phyloP scores from a whole-genome alignment of 2,797 vertebrate species.

The Sebastes taczanowskii region DNA sequence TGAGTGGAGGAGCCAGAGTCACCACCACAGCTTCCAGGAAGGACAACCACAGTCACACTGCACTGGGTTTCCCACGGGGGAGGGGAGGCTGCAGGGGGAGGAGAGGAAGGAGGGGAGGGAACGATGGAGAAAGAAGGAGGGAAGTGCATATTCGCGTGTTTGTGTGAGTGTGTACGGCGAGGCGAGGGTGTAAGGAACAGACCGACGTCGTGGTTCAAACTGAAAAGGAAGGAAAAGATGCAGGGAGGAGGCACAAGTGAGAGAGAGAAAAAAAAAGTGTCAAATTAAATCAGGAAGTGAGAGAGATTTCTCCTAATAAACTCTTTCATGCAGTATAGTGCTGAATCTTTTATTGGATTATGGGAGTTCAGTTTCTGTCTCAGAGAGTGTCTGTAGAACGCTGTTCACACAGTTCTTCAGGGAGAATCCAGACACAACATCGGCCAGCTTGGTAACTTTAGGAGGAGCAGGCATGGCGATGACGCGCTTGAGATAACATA shows the following conservation, averaged over 20 bases:
- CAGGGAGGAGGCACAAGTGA: background rate
- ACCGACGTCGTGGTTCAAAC: background rate
- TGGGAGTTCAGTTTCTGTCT: background rate
- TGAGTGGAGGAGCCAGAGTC: conserved; percentile 73
- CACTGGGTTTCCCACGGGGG: conserved; percentile 82
- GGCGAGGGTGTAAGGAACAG: background rate
- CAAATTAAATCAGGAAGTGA: conserved; percentile 10
- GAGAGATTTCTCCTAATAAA: background rate
- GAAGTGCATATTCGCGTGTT: background rate
- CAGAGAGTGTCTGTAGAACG: background rate
- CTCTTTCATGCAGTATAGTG: background rate
- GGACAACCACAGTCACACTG: conserved; percentile 83
- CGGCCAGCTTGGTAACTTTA: conserved; percentile 17
- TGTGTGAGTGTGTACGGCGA: background rate
- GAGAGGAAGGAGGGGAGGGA: conserved; percentile 49
- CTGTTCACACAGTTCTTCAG: conserved; percentile 13
- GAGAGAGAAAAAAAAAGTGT: background rate
- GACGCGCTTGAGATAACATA: conserved; percentile 67
- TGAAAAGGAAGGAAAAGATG: background rate
- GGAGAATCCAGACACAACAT: conserved; percentile 65
- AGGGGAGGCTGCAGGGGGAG: conserved; percentile 56
- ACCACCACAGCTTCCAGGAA: conserved; percentile 85
- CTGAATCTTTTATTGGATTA: background rate
- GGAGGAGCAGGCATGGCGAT: conserved; percentile 62
- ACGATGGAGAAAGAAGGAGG: conserved; percentile 29